Conservation (phyloP, 1,140 invertebrate species). For the Halesus radiatus region DNA sequence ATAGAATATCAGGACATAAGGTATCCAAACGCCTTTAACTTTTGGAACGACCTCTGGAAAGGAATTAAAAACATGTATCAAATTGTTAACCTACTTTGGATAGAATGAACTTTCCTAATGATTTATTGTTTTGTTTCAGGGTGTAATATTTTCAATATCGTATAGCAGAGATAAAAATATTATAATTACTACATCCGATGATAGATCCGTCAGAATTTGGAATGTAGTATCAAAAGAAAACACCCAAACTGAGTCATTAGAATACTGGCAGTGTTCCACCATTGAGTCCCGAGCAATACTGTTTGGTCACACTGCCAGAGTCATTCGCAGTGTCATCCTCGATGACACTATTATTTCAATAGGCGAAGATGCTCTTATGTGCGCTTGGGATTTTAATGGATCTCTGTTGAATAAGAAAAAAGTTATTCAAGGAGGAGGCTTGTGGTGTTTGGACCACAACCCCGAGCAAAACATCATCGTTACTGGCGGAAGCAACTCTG, state of each 20-base stretch:
- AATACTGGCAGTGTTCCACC: constrained; percentile 70
- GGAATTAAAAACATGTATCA: no score
- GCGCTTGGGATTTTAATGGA: constrained; percentile 77
- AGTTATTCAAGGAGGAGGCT: constrained; percentile 76
- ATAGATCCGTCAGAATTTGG: constrained; percentile 80
- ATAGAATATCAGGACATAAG: constrained; percentile 74
- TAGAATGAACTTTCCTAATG: constrained; percentile 7
- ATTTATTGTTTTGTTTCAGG: constrained; percentile 68
- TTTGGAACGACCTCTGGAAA: no score
- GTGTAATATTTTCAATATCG: constrained; percentile 79
- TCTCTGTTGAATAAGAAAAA: constrained; percentile 74
- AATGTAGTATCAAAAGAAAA: constrained; percentile 59
- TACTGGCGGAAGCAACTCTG: constrained; percentile 80
- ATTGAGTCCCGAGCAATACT: constrained; percentile 73
- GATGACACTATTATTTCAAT: constrained; percentile 73
- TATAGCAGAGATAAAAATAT: constrained; percentile 65
- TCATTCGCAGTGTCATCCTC: constrained; percentile 78
- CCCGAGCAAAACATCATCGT: constrained; percentile 69
- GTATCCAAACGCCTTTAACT: constrained; percentile 59
- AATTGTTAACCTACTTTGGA: no score
- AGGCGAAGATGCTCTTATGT: constrained; percentile 82
- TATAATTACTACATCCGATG: constrained; percentile 80
- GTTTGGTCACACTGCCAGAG: constrained; percentile 83
- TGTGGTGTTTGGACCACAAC: constrained; percentile 78
- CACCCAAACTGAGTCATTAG: constrained; percentile 49